These are phyloP conservation scores for Calephelis virginiensis DNA, from an alignment of 1,140 invertebrate species.

Conservation along the genomic window DNA sequence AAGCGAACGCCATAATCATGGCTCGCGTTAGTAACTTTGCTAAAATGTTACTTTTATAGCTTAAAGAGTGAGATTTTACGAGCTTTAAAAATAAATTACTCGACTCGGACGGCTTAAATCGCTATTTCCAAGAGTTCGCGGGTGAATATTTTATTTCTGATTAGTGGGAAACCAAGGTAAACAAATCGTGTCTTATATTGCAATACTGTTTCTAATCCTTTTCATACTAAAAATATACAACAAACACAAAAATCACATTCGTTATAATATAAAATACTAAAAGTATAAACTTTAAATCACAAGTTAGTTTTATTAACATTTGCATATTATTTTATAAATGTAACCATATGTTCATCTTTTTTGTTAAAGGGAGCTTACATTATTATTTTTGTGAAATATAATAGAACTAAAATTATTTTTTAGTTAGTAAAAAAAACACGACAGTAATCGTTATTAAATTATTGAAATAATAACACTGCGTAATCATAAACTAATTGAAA, in stretches of 20 bases:
- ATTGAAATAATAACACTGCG: too few relatives aligned
- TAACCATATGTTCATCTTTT: not conserved
- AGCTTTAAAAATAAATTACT: conserved; percentile 76
- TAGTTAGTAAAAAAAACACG: too few relatives aligned
- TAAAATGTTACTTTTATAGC: conserved; percentile 76
- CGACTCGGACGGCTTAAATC: conserved; percentile 55
- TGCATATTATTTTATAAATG: not conserved
- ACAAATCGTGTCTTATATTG: conserved; percentile 43
- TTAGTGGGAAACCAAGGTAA: conserved; percentile 56
- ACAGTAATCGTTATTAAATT: too few relatives aligned
- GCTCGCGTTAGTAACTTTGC: conserved; percentile 57
- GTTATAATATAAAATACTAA: too few relatives aligned
- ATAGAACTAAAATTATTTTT: too few relatives aligned
- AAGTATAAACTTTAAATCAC: too few relatives aligned
- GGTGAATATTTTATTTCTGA: conserved; percentile 65
- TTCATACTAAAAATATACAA: not conserved
- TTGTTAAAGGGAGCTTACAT: too few relatives aligned
- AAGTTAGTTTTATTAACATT: not conserved
- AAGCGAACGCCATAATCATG: conserved; percentile 53
- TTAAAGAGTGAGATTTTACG: conserved; percentile 75
- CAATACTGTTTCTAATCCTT: not conserved
- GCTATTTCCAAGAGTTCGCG: conserved; percentile 56
- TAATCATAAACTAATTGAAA: too few relatives aligned
- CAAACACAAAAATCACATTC: too few relatives aligned
- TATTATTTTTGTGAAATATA: too few relatives aligned